Base-by-base conservation (phyloP, 1,140 invertebrate species). In the Saxidomus purpurata region DNA sequence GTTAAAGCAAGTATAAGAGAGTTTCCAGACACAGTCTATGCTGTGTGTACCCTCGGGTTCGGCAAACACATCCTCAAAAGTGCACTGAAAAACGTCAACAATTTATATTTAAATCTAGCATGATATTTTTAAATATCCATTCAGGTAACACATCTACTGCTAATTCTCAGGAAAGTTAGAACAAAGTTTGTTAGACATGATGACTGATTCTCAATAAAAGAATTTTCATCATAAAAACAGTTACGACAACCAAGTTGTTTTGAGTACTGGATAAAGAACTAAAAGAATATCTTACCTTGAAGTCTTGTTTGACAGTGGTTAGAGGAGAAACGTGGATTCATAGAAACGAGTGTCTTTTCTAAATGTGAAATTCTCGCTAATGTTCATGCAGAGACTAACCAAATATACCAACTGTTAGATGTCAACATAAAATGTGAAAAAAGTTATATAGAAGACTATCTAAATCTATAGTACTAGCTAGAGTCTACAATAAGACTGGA, bases 1-100 rank as follows among this genome's bases (percentile, higher is more conserved):
- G 36, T 96, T 96, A 95, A 97, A 98, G 92, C 97, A 97, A 63
- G 97, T 96, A 89, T 96, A 96, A 90, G 97, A 97, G 8, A 97
- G 95, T 36, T 97, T 96, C 98, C 98, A 98, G 52, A 97, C 97
- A 93, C 97, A 97, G 94, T 98, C 97, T 1, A 97, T 97, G 89
- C 97, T 97, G 55, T 97, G 96, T 6, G 97, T 97, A 3, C 97
- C 97, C 85, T 97, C 97, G 11, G 97, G 97, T 95, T 98, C 98
- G 0, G 97, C 98, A 59, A 98, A 97, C 67, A 98, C 97, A 90
- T 98, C 97, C 89, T 97, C 97, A 97, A 97, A 98, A 22, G 79
- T 43, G 9, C 91, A 90, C 94, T 94, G 67, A 34, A 93, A 69
- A 89, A n/a, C 4, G 25, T 3, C n/a, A 74, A 74, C 6, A 28